Percentiles rank a stretch among this genome's conserved stretches.
Conservation (phyloP, 2,113 vertebrate species). For the Gasterosteus aculeatus region DNA sequence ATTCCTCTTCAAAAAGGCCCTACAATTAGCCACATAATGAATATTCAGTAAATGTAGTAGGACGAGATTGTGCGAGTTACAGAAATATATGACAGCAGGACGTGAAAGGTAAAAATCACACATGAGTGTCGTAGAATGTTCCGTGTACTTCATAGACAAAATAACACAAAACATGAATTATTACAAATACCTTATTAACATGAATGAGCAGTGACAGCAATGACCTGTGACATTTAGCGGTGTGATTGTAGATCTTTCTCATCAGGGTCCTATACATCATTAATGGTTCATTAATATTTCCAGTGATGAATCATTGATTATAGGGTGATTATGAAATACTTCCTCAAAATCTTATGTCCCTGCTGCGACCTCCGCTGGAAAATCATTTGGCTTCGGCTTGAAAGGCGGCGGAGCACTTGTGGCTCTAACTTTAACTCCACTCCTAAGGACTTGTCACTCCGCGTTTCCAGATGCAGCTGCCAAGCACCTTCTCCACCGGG, state of each 20-base stretch:
- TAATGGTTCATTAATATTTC: conserved; percentile 73
- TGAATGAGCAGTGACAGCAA: conserved; percentile 55
- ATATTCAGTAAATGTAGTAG: conserved; percentile 76
- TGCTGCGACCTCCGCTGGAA: conserved; percentile 56
- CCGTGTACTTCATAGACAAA: conserved; percentile 42
- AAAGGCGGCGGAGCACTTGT: conserved; percentile 52
- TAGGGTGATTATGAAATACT: conserved; percentile 70
- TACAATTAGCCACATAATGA: conserved; percentile 77
- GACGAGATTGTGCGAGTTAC: conserved; percentile 41
- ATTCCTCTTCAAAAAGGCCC: conserved; percentile 76
- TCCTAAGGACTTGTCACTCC: conserved; percentile 61
- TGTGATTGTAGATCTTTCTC: conserved; percentile 66
- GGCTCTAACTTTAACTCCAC: conserved; percentile 57
- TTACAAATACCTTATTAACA: conserved; percentile 61
- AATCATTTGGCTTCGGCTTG: conserved; percentile 58
- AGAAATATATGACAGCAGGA: conserved; percentile 54
- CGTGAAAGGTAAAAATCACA: conserved; percentile 50
- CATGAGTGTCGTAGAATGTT: conserved; percentile 29
- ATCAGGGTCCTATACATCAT: conserved; percentile 73
- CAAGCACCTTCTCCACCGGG: conserved; percentile 60
- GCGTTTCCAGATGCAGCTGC: conserved; percentile 53
- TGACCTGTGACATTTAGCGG: conserved; percentile 68
- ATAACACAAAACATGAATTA: conserved; percentile 63
- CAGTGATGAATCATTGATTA: conserved; percentile 73
- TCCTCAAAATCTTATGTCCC: conserved; percentile 67